phyloP scores from a whole-genome alignment of 2,797 vertebrate species.

The Cephalopachus bancanus region DNA sequence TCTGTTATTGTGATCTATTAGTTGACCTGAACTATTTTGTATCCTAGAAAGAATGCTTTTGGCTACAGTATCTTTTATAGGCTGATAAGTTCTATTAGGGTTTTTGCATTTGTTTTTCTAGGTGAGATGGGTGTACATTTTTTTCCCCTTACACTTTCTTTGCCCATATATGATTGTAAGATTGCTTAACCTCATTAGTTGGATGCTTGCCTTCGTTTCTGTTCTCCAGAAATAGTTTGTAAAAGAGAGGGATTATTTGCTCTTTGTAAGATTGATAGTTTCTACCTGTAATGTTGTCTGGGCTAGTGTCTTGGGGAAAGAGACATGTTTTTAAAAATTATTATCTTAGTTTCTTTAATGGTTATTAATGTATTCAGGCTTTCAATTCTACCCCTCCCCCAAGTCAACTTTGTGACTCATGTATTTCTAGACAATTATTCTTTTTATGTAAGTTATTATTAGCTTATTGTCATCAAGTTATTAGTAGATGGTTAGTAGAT shows the following conservation, averaged over 20 bases:
- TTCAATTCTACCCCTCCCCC: background rate
- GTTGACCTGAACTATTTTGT: slow-evolving; percentile 17
- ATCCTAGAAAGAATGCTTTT: background rate
- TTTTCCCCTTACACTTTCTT: background rate
- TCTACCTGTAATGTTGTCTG: slow-evolving; percentile 11
- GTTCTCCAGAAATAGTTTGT: slow-evolving; percentile 30
- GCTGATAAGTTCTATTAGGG: background rate
- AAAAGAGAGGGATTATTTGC: background rate
- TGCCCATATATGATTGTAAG: background rate
- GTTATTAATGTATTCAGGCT: slow-evolving; percentile 36
- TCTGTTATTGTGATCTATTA: background rate
- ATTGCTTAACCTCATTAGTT: background rate
- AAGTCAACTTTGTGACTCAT: slow-evolving; percentile 4
- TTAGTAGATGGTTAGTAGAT: slow-evolving; percentile 42
- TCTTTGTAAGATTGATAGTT: slow-evolving; percentile 47
- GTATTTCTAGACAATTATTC: slow-evolving; percentile 49
- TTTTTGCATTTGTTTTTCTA: slow-evolving; percentile 43
- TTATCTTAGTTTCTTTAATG: slow-evolving; percentile 30
- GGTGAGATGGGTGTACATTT: background rate
- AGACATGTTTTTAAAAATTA: background rate
- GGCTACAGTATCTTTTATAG: background rate
- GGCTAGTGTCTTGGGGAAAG: background rate
- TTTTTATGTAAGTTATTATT: slow-evolving; percentile 28
- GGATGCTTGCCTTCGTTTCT: slow-evolving; percentile 16
- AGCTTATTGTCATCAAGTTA: slow-evolving; percentile 23